These are phyloP conservation scores for Hermatobates lingyangjiaoensis DNA, from an alignment of 1,140 invertebrate species.

Conservation along the genomic window DNA sequence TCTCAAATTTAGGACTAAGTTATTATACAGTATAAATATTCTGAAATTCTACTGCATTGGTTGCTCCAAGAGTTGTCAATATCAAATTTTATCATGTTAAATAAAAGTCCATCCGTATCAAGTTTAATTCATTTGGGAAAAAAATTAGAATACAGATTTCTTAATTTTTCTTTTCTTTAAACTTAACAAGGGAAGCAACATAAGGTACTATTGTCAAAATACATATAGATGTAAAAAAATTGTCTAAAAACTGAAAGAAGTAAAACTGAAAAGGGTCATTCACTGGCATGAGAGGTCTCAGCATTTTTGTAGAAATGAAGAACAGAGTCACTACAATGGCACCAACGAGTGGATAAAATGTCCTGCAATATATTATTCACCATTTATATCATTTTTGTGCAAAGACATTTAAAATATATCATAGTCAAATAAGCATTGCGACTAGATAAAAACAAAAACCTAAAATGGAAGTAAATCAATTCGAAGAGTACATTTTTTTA, in stretches of 20 bases:
- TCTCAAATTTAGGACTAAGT: no score
- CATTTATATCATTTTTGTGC: slow-evolving; percentile 1
- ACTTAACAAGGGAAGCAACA: slow-evolving; percentile 11
- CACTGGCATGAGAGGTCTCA: slow-evolving; percentile 13
- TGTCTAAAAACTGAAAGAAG: slow-evolving; percentile 12
- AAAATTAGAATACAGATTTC: no score
- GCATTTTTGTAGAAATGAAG: slow-evolving; percentile 11
- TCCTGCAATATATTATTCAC: slow-evolving; percentile 5
- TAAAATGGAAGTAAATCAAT: neutral
- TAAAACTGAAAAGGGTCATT: slow-evolving; percentile 13
- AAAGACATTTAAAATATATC: neutral
- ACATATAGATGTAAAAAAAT: slow-evolving; percentile 10
- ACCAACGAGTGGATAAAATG: slow-evolving; percentile 15
- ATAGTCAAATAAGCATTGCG: neutral
- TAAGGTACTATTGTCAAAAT: slow-evolving; percentile 13
- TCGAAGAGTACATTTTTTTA: no score
- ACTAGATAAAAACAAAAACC: no score
- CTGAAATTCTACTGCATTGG: no score
- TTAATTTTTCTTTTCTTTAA: slow-evolving; percentile 12
- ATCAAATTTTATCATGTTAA: no score
- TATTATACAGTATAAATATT: no score
- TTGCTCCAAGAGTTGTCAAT: no score
- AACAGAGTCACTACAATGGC: slow-evolving; percentile 11
- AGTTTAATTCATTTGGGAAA: no score
- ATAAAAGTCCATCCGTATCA: no score